Evolutionary conservation across 2,113 vertebrate genomes (phyloP), one percentile per base, ranked within the genome.

Genomic region (Tupaia chinensis): DNA sequence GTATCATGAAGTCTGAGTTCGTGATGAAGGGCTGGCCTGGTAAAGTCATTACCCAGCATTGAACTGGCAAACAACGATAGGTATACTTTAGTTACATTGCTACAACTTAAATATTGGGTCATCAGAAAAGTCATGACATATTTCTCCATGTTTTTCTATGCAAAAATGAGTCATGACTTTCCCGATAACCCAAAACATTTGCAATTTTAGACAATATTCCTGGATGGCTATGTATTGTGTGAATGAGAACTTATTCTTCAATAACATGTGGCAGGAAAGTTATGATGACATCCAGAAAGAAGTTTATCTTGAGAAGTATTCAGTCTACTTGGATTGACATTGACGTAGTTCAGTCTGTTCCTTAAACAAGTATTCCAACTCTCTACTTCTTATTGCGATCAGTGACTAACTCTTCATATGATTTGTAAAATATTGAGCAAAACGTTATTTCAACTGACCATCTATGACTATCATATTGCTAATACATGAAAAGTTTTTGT

Each of bases 121-220:
- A 44, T 44, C 44, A 44, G 44, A 44, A 44, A 44, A 44, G 44
- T 44, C 44, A 44, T 44, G 44, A 44, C 44, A 44, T 44, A 44
- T 44, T 44, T 44, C 44, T 44, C 44, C 5, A 44, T 44, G 44
- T 44, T 44, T 44, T 44, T 44, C 44, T 44, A 44, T 44, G 44
- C 44, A 44, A 44, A 44, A 44, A 44, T 44, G 44, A 44, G 44
- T 44, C 44, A 44, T 44, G 44, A 44, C 44, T 44, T 44, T 44
- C 44, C 44, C 5, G 44, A 44, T 5, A 44, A 44, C 44, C 44
- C 44, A 44, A 44, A 44, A 44, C 5, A 44, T 91, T 95, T 88
- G 89, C 60, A 70, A 74, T 95, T 83, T 92, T 83, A 93, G 29
- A 85, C 56, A 95, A 81, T 86, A 87, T 76, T 87, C 44, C 29